These are phyloP conservation scores for Octodon degus DNA, from an alignment of 2,113 vertebrate species.

Conservation along the genomic window DNA sequence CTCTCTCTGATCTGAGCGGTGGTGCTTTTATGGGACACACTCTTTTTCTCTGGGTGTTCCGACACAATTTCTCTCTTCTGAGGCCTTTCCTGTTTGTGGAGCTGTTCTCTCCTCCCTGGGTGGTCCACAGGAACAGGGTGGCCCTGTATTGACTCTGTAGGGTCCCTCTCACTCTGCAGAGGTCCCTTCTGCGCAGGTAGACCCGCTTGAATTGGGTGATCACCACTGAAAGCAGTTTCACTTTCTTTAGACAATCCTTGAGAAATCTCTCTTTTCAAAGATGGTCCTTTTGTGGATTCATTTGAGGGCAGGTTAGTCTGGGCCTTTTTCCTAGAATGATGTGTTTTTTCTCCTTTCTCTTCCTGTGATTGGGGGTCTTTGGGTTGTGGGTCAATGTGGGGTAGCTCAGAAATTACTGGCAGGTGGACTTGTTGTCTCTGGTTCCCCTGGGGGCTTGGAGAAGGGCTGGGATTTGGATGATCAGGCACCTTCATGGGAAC, in stretches of 20 bases:
- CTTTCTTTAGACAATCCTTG: background rate
- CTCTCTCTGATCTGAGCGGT: background rate
- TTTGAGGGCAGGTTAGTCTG: background rate
- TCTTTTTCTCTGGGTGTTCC: accelerated
- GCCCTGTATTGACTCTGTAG: accelerated
- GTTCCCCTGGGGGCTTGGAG: background rate
- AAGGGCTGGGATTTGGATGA: background rate
- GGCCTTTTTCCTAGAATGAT: background rate
- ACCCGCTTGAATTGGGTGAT: background rate
- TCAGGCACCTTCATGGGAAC: accelerated
- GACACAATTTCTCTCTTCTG: background rate
- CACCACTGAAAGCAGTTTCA: background rate
- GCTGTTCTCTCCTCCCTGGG: background rate
- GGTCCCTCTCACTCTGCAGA: background rate
- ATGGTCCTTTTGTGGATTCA: background rate
- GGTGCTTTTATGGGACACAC: background rate
- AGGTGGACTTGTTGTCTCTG: background rate
- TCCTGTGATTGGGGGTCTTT: background rate
- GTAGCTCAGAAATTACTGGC: background rate
- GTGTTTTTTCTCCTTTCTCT: background rate
- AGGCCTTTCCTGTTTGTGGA: background rate
- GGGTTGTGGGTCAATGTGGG: background rate
- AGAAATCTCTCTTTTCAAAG: background rate
- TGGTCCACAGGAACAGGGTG: background rate
- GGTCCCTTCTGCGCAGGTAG: accelerated